Percentiles rank a stretch among this genome's conserved stretches.
These are phyloP conservation scores for Dione juno DNA, from an alignment of 2,888 invertebrate genomes.

Conservation along the genomic window DNA sequence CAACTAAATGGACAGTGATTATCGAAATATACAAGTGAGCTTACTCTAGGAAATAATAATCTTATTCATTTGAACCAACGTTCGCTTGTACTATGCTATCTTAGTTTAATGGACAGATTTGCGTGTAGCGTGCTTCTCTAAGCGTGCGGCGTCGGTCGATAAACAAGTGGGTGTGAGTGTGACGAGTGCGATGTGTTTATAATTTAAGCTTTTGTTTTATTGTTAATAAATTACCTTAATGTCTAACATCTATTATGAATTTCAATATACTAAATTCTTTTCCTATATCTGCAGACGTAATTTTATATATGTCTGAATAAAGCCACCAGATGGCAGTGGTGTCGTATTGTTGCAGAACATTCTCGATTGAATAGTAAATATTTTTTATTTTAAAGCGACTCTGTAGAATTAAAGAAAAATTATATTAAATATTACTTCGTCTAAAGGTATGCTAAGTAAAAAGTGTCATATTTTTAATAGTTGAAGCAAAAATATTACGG, in stretches of 20 bases:
- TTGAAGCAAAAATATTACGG: constrained; percentile 20
- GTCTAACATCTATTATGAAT: background rate
- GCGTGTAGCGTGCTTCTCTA: constrained; percentile 74
- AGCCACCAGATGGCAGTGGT: constrained; percentile 31
- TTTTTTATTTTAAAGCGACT: constrained; percentile 7
- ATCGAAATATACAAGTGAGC: constrained; percentile 70
- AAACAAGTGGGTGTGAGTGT: constrained; percentile 13
- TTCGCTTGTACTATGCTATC: constrained; percentile 60
- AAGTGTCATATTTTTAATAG: constrained; percentile 3
- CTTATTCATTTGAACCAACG: constrained; percentile 59
- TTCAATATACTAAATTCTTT: background rate
- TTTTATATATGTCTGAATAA: background rate
- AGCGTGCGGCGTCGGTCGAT: constrained; percentile 56
- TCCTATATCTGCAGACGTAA: constrained; percentile 2
- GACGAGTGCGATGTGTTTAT: constrained; percentile 17
- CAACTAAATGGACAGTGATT: constrained; percentile 68
- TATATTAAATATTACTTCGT: background rate
- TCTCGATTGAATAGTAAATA: background rate
- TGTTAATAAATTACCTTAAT: constrained; percentile 4
- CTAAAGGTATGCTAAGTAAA: constrained; percentile 15
- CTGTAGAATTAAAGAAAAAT: background rate
- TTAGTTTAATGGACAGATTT: constrained; percentile 82
- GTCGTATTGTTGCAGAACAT: background rate
- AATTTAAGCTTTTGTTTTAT: constrained; percentile 10
- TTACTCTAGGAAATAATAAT: constrained; percentile 64